phyloP scores from a whole-genome alignment of 2,888 invertebrate genomes.

The Prenolepis imparis region DNA sequence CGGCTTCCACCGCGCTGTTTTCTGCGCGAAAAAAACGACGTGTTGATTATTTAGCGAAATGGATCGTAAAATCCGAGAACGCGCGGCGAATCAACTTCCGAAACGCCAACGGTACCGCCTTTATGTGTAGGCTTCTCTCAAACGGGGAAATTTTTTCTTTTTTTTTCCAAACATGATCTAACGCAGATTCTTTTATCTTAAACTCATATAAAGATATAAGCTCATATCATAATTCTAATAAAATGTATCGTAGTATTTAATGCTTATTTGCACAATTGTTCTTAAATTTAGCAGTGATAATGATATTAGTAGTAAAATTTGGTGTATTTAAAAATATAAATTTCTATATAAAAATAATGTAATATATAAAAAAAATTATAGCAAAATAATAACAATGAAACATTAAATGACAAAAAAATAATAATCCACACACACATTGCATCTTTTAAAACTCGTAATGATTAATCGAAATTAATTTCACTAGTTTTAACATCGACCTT shows the following conservation, averaged over 20 bases:
- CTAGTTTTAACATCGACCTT: not conserved
- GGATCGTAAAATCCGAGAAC: slow-evolving; percentile 36
- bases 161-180: not conserved
- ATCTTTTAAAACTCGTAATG: not conserved
- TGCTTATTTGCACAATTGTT: too few relatives aligned
- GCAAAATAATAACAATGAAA: too few relatives aligned
- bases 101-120: slow-evolving; percentile 23
- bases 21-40: slow-evolving; percentile 45
- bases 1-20: slow-evolving; percentile 43
- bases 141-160: not conserved
- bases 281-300: too few relatives aligned
- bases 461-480: not conserved
- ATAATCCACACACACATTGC: too few relatives aligned
- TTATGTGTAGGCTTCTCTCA: not conserved
- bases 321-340: too few relatives aligned
- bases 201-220: too few relatives aligned
- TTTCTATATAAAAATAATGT: too few relatives aligned
- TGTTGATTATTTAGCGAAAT: slow-evolving; percentile 58
- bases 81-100: slow-evolving; percentile 31
- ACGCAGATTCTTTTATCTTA: not conserved
- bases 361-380: too few relatives aligned
- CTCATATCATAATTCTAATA: too few relatives aligned
- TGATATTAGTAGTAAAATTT: too few relatives aligned
- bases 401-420: too few relatives aligned
- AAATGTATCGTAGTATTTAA: too few relatives aligned